These are phyloP conservation scores for Chrosomus eos DNA, from an alignment of 2,797 vertebrate species.

Conservation along the genomic window DNA sequence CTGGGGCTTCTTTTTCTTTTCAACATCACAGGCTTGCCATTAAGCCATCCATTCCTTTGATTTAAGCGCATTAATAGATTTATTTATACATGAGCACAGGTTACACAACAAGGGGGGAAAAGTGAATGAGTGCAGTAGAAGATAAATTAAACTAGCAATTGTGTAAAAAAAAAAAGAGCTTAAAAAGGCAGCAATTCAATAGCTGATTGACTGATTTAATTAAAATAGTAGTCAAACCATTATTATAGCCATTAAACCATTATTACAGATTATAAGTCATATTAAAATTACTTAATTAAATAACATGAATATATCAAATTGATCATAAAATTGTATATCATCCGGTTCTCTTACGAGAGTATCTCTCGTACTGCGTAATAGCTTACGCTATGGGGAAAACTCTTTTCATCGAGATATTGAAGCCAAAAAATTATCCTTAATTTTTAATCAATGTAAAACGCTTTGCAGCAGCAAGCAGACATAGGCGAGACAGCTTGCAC, in stretches of 20 bases:
- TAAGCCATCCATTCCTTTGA: slow-evolving; percentile 33
- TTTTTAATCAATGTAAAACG: too few species aligned
- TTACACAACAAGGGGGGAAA: neutral
- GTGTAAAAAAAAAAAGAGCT: neutral
- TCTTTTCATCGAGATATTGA: too few species aligned
- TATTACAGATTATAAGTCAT: neutral
- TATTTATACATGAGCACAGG: slow-evolving; percentile 25
- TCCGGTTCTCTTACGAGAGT: too few species aligned
- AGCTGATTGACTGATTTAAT: neutral
- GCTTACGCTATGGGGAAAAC: too few species aligned
- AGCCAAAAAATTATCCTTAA: too few species aligned
- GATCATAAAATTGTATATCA: too few species aligned
- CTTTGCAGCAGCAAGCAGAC: too few species aligned
- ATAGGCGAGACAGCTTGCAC: too few species aligned
- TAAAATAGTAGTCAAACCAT: neutral
- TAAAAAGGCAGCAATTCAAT: neutral
- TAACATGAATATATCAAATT: too few species aligned
- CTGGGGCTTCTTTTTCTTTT: slow-evolving; percentile 9
- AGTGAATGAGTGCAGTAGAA: neutral
- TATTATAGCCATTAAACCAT: neutral
- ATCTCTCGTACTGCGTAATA: too few species aligned
- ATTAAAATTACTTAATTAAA: too few species aligned
- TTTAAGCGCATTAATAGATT: slow-evolving; percentile 32
- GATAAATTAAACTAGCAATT: neutral
- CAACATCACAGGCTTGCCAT: slow-evolving; percentile 23